A percentile compares a stretch with the other conserved stretches of the same genome.
Conservation (phyloP, 2,888 invertebrate species). For the Dioctria linearis region DNA sequence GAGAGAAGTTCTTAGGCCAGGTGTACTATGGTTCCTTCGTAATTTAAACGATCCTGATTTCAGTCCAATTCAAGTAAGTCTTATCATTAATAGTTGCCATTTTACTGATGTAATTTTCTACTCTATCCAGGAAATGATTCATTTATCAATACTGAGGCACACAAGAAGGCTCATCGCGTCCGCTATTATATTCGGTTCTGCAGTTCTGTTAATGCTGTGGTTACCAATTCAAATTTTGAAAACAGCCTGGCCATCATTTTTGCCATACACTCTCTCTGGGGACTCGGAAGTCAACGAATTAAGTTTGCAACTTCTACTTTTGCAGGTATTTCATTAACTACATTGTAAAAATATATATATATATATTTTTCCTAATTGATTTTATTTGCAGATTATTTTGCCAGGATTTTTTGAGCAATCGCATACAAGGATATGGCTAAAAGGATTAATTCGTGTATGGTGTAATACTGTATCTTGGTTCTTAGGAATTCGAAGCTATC, state of each 20-base stretch:
- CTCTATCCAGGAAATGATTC: conserved; percentile 90
- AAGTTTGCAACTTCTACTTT: conserved; percentile 89
- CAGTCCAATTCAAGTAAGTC: conserved; percentile 91
- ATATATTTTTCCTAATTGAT: conserved; percentile 10
- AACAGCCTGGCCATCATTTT: conserved; percentile 85
- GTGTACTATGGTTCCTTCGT: conserved; percentile 97
- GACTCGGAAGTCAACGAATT: conserved; percentile 94
- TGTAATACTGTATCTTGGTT: conserved; percentile 87
- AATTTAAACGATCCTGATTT: conserved; percentile 99
- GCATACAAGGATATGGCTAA: conserved; percentile 95
- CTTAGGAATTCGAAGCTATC: conserved; percentile 89
- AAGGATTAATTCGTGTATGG: conserved; percentile 90
- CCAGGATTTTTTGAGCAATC: conserved; percentile 97
- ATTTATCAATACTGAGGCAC: conserved; percentile 92
- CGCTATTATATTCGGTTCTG: conserved; percentile 95
- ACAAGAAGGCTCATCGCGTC: conserved; percentile 92
- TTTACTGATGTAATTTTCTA: conserved; percentile 5
- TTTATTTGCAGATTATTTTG: conserved; percentile 81
- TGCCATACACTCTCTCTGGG: conserved; percentile 94
- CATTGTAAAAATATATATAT: not conserved
- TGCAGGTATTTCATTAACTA: conserved; percentile 76
- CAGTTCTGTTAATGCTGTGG: conserved; percentile 96
- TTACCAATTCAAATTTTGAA: conserved; percentile 91
- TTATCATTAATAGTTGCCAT: not conserved
- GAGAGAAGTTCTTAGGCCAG: conserved; percentile 95